Percentiles rank a stretch among this genome's conserved stretches.
Conservation (phyloP, 1,140 invertebrate genomes). For the Danaus melanippus region DNA sequence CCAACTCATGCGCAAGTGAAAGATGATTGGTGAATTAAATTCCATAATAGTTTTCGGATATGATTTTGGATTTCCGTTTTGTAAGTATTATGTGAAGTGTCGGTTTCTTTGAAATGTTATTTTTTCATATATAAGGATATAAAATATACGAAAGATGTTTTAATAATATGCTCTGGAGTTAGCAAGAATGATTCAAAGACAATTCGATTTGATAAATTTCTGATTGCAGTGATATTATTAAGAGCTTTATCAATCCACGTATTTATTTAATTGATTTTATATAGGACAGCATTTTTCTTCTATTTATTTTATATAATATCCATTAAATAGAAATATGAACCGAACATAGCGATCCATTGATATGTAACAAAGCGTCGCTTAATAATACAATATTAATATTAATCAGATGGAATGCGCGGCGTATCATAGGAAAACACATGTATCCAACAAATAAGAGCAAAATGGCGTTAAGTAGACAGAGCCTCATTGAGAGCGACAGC, state of each 20-base stretch:
- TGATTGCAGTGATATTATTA: no score
- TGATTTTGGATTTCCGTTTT: constrained; percentile 61
- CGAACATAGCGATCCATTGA: constrained; percentile 49
- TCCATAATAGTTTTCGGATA: constrained; percentile 46
- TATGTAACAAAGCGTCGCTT: constrained; percentile 58
- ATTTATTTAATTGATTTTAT: no score
- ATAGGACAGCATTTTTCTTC: no score
- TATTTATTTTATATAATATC: no score
- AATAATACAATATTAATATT: constrained; percentile 50
- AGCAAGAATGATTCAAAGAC: no score
- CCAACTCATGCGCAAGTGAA: constrained; percentile 42
- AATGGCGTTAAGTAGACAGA: constrained; percentile 60
- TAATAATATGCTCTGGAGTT: no score
- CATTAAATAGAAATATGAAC: constrained; percentile 16
- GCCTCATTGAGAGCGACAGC: constrained; percentile 10
- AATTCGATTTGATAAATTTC: no score
- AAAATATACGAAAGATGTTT: constrained; percentile 5
- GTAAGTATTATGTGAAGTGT: constrained; percentile 26
- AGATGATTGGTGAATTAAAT: constrained; percentile 25
- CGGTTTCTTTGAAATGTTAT: constrained; percentile 30
- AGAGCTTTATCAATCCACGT: no score
- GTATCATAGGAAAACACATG: constrained; percentile 46
- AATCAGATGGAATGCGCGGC: constrained; percentile 60
- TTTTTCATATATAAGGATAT: constrained; percentile 33
- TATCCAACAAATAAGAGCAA: constrained; percentile 60